These are phyloP conservation scores for Xyrichtys novacula DNA, from an alignment of 2,797 vertebrate species.

Conservation along the genomic window DNA sequence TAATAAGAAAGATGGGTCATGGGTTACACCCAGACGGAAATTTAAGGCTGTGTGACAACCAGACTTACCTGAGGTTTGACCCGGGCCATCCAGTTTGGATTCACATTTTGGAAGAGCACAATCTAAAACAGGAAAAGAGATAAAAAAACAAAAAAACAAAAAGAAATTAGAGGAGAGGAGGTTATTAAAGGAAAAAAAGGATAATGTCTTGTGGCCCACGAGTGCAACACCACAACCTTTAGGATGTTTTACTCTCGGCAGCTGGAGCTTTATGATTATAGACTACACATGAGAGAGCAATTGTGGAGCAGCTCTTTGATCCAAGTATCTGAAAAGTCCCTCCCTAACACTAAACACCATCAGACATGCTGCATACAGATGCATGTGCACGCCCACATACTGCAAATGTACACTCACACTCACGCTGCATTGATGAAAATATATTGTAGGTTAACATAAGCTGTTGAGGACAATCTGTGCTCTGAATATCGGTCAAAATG, in stretches of 20 bases:
- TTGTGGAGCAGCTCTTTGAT: slow-evolving; percentile 62
- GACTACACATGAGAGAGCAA: slow-evolving; percentile 56
- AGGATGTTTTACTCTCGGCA: slow-evolving; percentile 42
- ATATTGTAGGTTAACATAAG: background rate
- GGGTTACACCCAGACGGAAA: background rate
- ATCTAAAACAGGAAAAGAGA: slow-evolving; percentile 60
- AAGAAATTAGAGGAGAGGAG: slow-evolving; percentile 14
- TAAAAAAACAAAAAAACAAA: slow-evolving; percentile 4
- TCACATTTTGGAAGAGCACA: slow-evolving; percentile 82
- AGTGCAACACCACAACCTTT: slow-evolving; percentile 10
- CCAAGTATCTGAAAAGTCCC: slow-evolving; percentile 53
- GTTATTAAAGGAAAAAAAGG: slow-evolving; percentile 33
- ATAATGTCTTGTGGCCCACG: slow-evolving; percentile 14
- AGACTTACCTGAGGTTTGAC: slow-evolving; percentile 78
- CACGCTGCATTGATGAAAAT: background rate
- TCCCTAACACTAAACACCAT: slow-evolving; percentile 57
- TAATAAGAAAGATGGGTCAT: background rate
- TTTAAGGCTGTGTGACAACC: background rate
- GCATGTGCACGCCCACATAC: slow-evolving; percentile 11
- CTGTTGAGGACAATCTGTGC: background rate
- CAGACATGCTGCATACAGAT: slow-evolving; percentile 36
- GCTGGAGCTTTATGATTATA: slow-evolving; percentile 57
- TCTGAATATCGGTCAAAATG: background rate
- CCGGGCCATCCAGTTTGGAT: slow-evolving; percentile 81
- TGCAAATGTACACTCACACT: background rate